A percentile compares a stretch with the other conserved stretches of the same genome.
Conservation (phyloP, 2,888 invertebrate species). For the Plebejus melissa region DNA sequence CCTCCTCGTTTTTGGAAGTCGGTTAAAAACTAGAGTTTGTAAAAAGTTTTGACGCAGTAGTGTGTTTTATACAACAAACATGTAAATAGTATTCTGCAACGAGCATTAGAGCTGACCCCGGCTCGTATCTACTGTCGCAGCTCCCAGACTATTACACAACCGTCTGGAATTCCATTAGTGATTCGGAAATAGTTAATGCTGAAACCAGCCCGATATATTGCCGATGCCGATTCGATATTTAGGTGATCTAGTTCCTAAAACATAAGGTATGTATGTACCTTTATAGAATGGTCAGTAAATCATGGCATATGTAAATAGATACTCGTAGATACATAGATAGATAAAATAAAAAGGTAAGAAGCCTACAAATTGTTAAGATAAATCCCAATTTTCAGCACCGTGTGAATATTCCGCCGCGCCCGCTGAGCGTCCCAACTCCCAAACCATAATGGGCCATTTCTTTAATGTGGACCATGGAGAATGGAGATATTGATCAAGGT, state of each 20-base stretch:
- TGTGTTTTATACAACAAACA: neutral
- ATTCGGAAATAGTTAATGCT: conserved; percentile 17
- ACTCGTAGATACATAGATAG: too few relatives aligned
- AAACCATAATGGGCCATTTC: conserved; percentile 30
- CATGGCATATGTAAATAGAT: too few relatives aligned
- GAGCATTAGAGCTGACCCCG: neutral
- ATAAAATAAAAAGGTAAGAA: too few relatives aligned
- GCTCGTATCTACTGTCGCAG: conserved; percentile 3
- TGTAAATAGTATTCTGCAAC: neutral
- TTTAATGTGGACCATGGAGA: conserved; percentile 31
- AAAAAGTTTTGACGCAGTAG: neutral
- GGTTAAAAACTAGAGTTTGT: too few relatives aligned
- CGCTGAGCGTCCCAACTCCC: conserved; percentile 20
- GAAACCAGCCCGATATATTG: conserved; percentile 15
- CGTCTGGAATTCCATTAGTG: conserved; percentile 23
- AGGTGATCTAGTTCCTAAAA: neutral
- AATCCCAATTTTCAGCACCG: neutral
- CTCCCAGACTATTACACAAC: conserved; percentile 18
- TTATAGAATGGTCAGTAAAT: neutral
- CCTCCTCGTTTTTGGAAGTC: too few relatives aligned
- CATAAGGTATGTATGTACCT: neutral
- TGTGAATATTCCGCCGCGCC: conserved; percentile 17
- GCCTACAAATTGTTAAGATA: too few relatives aligned
- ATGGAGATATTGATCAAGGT: conserved; percentile 42
- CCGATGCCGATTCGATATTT: neutral